Base-by-base conservation (phyloP, 53 echinoderm and acorn worm species). In the Paracentrotus lividus region DNA sequence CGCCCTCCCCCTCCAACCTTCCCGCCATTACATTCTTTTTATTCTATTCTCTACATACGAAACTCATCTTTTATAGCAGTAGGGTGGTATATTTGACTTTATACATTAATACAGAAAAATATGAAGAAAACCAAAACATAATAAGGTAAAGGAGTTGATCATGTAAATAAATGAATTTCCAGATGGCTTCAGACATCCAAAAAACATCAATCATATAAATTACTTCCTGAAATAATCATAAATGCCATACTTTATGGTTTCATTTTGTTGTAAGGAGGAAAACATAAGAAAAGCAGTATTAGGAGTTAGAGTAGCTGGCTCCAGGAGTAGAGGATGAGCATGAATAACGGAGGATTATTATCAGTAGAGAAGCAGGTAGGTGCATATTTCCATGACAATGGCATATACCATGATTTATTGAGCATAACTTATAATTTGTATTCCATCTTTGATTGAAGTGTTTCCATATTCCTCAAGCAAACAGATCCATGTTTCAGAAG, bases 291-390 rank as follows among this genome's bases (percentile, higher is more conserved):
- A 64, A 64, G 72, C 72, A 36, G 21, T 13, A 32, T 32, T 34
- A 38, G 38, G 40, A 18, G 72, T 72, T 72, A 72, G 16, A 72
- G 72, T 20, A 72, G 27, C 21, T 1, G 72, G 38, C 72, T 40
- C 5, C 10, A 45, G 26, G 81, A 47, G 10, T 81, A n/a, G 45
- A 47, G 81, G 8, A 47, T 26, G 81, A 47, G 0, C 81, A 81
- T 81, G n/a, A 81, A 81, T 47, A 81, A 81, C 47, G 27, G 27
- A 44, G 4, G 81, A 81, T 72, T n/a, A n/a, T n/a, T n/a, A 18
- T 72, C 40, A 47, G n/a, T 26, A 47, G 2, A 68, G 68, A 68
- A 10, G 69, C 0, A 42, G 47, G 16, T 4, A 15, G 20, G 8
- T 47, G 26, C 47, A 44, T 27, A 3, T 9, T 81, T 44, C 33